Base-by-base conservation (phyloP, 2,888 invertebrate genomes). In the Drosophila mettleri region DNA sequence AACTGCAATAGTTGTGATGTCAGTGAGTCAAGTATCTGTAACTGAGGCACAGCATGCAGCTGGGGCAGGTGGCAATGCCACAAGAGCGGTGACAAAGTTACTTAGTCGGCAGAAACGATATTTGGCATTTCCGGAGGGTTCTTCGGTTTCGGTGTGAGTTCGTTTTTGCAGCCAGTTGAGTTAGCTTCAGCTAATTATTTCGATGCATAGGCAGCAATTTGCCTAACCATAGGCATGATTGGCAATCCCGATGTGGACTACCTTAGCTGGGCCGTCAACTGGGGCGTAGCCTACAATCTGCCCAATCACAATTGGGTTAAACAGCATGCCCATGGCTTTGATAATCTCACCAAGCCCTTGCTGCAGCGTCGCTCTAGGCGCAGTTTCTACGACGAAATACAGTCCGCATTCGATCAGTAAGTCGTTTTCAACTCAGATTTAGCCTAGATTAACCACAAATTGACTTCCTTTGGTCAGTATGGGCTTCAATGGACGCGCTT, bases 401-500 rank as follows among this genome's bases (percentile, higher is more conserved):
- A 96, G 88, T 89, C 93, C 6, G 94, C 95, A 67, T 93, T 96
- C 90, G 94, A 95, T 80, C 94, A 95, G 96, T 96, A 90, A 93
- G 85, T 83, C 14, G n/a, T 1, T 6, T 3, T 0, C 9, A 9
- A n/a, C n/a, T 20, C 2, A 14, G 39, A 14, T 5, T 2, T 10
- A 18, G 8, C 18, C 24, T 5, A 43, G 16, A 0, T 14, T 54
- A 24, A 33, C 24, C 14, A 16, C 9, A n/a, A n/a, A 8, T 9
- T 6, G 12, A 7, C n/a, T 24, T 31, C 31, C 31, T 8, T 12
- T 27, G 38, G 5, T 3, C n/a, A 96, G 96, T 68, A 95, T 96
- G 94, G 96, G 96, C 0, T 95, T 95, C 85, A 94, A 95, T 80
- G 96, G 96, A 0, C 93, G 95, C 51, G 93, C 94, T 8, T 96